Percentiles rank a stretch among this genome's conserved stretches.
Evolutionary conservation across 2,888 invertebrate species (phyloP).

Genomic region (Oconnorella tubifera): DNA sequence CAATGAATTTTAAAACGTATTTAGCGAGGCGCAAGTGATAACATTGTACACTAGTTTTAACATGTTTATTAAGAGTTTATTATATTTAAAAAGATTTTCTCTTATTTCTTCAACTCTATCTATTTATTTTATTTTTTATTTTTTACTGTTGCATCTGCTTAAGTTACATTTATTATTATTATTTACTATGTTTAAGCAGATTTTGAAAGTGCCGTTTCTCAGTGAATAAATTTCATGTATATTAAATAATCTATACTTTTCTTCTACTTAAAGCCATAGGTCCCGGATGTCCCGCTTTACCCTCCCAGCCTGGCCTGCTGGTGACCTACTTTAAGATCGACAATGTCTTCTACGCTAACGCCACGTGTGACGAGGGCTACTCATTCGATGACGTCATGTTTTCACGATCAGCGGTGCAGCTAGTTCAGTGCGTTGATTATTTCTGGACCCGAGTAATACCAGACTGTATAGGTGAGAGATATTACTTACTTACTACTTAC

Average conservation of each 20-base stretch:
- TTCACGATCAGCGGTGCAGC: not conserved
- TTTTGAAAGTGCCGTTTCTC: too few species aligned
- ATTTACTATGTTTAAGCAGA: too few species aligned
- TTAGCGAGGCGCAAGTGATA: too few species aligned
- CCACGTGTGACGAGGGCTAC: slow-evolving; percentile 3
- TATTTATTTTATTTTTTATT: not conserved
- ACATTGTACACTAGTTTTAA: too few species aligned
- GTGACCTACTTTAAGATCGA: slow-evolving; percentile 11
- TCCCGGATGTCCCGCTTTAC: not conserved
- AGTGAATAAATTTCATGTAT: not conserved
- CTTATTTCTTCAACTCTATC: not conserved
- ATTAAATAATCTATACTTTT: not conserved
- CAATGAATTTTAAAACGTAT: too few species aligned
- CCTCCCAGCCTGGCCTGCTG: not conserved
- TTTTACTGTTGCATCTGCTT: not conserved
- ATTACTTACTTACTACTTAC: not conserved
- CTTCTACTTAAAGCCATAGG: slow-evolving; percentile 3
- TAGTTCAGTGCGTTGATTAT: not conserved
- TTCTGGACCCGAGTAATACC: not conserved
- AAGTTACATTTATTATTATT: too few species aligned
- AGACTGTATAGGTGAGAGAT: not conserved
- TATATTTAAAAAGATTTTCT: too few species aligned
- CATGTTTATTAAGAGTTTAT: too few species aligned
- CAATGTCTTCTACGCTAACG: slow-evolving; percentile 9
- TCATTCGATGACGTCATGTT: not conserved